Evolutionary conservation across 2,888 invertebrate species (phyloP), one percentile per base, ranked within the genome.

Genomic region (Cacoxenus indagator): DNA sequence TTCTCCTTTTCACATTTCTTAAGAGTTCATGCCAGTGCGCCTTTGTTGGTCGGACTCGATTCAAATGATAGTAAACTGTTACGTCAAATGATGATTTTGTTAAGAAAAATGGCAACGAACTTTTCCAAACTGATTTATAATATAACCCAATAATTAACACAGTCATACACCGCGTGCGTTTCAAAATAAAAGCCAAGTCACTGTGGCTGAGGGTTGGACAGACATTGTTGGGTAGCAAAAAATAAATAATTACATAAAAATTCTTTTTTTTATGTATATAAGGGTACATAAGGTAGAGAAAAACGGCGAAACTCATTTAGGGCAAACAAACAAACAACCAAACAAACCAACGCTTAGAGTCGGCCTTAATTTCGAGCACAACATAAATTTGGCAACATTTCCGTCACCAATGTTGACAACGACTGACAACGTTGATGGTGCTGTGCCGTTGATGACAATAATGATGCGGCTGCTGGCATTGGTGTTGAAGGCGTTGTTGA

Each of bases 61-160:
- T n/a, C n/a, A n/a, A n/a, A n/a, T n/a, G n/a, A n/a, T n/a, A n/a
- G n/a, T n/a, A n/a, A n/a, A n/a, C n/a, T n/a, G n/a, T n/a, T n/a
- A n/a, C n/a, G n/a, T n/a, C n/a, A n/a, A n/a, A 37, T 37, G 37
- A 37, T 37, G 37, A 37, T 37, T 8, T 14, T 37, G 37, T 37
- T 37, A 37, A 37, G 1, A 14, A 37, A 37, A 37, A 46, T 24
- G 46, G n/a, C 48, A 48, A 14, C 22, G 64, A 43, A 14, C 48
- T 46, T 69, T 64, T 45, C 67, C 68, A 74, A 76, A 76, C 75
- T 75, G 65, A 69, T 81, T 78, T 70, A 62, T 65, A 75, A 79
- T 83, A 81, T 82, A 78, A 81, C 82, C 83, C 83, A 73, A 81
- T 81, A 81, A 81, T 81, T 83, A 81, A 81, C 80, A 81, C 73